Percentiles rank a stretch among this genome's conserved stretches.
These are phyloP conservation scores for Baryphthengus martii DNA, from an alignment of 2,113 vertebrate species.

Conservation along the genomic window DNA sequence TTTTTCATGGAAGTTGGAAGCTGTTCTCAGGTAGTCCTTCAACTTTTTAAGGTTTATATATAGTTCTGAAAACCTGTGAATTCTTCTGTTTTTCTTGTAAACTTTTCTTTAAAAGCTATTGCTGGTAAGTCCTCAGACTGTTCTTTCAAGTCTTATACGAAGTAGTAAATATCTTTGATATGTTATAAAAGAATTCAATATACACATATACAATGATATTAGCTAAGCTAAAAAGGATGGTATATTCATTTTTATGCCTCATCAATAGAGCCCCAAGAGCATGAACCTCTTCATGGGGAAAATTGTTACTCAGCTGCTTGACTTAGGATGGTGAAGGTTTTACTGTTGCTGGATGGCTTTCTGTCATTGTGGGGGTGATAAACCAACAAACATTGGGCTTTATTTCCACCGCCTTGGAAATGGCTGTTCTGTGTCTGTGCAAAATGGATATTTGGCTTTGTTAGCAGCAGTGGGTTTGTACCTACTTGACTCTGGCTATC, in stretches of 20 bases:
- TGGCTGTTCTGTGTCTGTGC: not conserved
- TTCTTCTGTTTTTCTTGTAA: not conserved
- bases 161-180: not conserved
- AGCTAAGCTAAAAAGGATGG: not conserved
- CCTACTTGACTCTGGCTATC: not conserved
- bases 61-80: not conserved
- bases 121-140: not conserved
- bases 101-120: not conserved
- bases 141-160: not conserved
- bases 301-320: not conserved
- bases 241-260: not conserved
- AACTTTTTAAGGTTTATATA: not conserved
- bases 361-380: not conserved
- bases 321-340: not conserved
- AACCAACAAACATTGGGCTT: not conserved
- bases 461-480: not conserved
- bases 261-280: not conserved
- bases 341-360: not conserved
- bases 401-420: not conserved
- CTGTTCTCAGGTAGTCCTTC: not conserved
- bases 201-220: not conserved
- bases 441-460: not conserved
- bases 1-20: not conserved
- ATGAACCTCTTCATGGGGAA: not conserved
- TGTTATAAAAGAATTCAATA: not conserved